A percentile compares a stretch with the other conserved stretches of the same genome.
phyloP scores from a whole-genome alignment of 1,140 invertebrate species.

The Hormaphis cornu region DNA sequence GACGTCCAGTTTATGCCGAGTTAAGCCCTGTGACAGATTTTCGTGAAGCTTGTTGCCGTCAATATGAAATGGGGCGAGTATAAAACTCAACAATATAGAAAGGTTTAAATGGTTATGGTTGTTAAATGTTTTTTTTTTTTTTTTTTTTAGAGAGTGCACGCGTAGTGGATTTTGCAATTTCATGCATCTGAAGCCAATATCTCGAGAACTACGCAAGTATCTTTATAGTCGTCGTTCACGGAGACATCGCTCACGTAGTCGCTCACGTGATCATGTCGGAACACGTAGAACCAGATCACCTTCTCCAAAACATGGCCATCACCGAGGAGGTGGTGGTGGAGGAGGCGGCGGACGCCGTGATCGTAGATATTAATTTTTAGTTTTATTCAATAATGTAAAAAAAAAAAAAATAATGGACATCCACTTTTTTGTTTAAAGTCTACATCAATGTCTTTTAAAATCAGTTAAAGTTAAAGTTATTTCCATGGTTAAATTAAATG shows the following conservation, averaged over 20 bases:
- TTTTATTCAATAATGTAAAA: background rate
- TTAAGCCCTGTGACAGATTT: slow-evolving; percentile 98
- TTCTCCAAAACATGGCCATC: slow-evolving; percentile 21
- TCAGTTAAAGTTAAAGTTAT: background rate
- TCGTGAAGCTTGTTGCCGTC: slow-evolving; percentile 94
- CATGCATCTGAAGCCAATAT: slow-evolving; percentile 99
- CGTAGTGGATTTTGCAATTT: slow-evolving; percentile 98
- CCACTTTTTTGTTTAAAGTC: too few relatives aligned
- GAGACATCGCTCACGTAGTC: slow-evolving; percentile 34
- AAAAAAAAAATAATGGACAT: too few relatives aligned
- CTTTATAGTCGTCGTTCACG: slow-evolving; percentile 50
- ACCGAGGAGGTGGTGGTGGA: slow-evolving; percentile 30
- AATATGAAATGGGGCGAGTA: slow-evolving; percentile 91
- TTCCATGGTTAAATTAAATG: background rate
- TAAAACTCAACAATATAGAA: background rate
- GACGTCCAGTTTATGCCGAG: slow-evolving; percentile 95
- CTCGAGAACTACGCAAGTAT: slow-evolving; percentile 77
- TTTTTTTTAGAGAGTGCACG: slow-evolving; percentile 70
- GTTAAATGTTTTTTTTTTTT: slow-evolving; percentile 19
- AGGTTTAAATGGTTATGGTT: background rate
- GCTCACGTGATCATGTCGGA: slow-evolving; percentile 37
- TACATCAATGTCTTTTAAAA: too few relatives aligned
- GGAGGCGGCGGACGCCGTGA: slow-evolving; percentile 18
- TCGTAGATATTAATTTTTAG: slow-evolving; percentile 22
- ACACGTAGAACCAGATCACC: slow-evolving; percentile 37